Percentiles rank a stretch among this genome's conserved stretches.
These are phyloP conservation scores for Pygmarrhopalites habei DNA, from an alignment of 1,140 invertebrate genomes.

Conservation along the genomic window DNA sequence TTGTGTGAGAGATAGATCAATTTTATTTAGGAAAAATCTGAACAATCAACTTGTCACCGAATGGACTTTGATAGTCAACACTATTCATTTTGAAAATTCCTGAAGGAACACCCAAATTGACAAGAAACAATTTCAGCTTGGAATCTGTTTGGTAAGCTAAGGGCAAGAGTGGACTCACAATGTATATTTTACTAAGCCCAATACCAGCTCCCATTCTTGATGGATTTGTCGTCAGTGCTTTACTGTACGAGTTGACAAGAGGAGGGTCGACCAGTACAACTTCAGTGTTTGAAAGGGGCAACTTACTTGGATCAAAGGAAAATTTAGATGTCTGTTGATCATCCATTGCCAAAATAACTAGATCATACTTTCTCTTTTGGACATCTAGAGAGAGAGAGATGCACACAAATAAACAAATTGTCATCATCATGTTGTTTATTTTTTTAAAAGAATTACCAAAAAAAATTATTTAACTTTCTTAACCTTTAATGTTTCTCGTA, in stretches of 20 bases:
- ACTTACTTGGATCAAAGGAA: background rate
- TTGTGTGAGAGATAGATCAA: background rate
- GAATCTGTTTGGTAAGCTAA: slow-evolving; percentile 18
- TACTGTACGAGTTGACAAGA: slow-evolving; percentile 12
- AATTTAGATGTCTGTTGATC: slow-evolving; percentile 2
- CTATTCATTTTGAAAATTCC: slow-evolving; percentile 19
- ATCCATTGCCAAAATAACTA: slow-evolving; percentile 21
- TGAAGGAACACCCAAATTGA: slow-evolving; percentile 31
- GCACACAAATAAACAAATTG: background rate
- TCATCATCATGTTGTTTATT: no score
- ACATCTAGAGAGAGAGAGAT: slow-evolving; percentile 18
- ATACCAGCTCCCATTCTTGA: slow-evolving; percentile 7
- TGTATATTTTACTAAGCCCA: slow-evolving; percentile 1
- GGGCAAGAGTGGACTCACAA: slow-evolving; percentile 23
- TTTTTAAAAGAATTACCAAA: background rate
- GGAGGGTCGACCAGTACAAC: slow-evolving; percentile 25
- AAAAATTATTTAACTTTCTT: background rate
- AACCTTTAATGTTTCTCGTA: slow-evolving; percentile 14
- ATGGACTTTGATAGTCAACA: slow-evolving; percentile 29
- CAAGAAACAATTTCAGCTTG: slow-evolving; percentile 23
- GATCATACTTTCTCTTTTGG: slow-evolving; percentile 16
- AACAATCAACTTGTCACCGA: slow-evolving; percentile 31
- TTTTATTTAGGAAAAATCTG: slow-evolving; percentile 20
- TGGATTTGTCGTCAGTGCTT: slow-evolving; percentile 1
- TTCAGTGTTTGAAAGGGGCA: background rate